Conservation (phyloP, 2,113 vertebrate species). For the Pitta sordida region DNA sequence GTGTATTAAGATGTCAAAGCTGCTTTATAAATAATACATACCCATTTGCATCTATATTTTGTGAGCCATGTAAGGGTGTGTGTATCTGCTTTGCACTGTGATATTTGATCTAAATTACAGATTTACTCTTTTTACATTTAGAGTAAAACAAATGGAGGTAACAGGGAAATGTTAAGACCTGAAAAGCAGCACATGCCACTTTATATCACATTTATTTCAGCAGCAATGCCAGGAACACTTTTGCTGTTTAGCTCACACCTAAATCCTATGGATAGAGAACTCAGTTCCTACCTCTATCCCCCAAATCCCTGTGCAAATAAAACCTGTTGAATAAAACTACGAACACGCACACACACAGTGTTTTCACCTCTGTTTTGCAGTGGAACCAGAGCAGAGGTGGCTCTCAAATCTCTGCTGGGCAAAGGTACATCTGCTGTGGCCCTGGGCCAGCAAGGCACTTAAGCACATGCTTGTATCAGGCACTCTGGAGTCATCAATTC, state of each 20-base stretch:
- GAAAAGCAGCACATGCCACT: not conserved
- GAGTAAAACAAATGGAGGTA: not conserved
- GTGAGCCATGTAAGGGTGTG: not conserved
- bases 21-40: conserved; percentile 13
- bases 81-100: not conserved
- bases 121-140: not conserved
- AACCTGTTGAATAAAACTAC: not conserved
- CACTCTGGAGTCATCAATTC: not conserved
- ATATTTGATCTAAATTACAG: not conserved
- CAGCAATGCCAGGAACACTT: accelerated
- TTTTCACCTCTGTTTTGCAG: not conserved
- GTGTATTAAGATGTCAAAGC: not conserved
- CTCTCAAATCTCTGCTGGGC: not conserved
- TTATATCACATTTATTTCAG: not conserved
- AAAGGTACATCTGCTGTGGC: not conserved
- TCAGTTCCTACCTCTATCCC: not conserved
- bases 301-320: not conserved
- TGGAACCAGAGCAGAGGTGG: not conserved
- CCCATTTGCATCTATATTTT: not conserved
- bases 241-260: not conserved
- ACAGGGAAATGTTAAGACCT: not conserved
- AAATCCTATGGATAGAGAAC: not conserved
- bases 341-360: not conserved
- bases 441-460: conserved; percentile 19
- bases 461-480: not conserved